Base-by-base conservation (phyloP, 37 sponge, comb jelly and placozoan genomes). In the Cliona cf. orientalis region DNA sequence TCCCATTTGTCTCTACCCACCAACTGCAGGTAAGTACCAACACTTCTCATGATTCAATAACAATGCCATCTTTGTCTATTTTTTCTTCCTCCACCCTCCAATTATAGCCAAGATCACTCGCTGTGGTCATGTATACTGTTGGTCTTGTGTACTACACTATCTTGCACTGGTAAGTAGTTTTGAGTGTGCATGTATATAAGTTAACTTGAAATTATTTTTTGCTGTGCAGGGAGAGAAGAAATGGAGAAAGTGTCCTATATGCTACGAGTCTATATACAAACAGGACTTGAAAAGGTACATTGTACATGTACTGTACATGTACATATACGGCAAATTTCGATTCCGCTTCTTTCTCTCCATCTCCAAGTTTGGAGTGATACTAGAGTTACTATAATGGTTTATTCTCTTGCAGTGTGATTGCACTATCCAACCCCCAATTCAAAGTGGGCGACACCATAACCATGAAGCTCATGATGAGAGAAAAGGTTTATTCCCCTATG, bases 1-100 rank as follows among this genome's bases (percentile, higher is more conserved):
- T 76, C 97, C 97, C 0, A 96, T 96, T 21, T 96, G 97, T 65
- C 80, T 96, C 41, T 90, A 90, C 75, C 94, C 94, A 37, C 97
- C 97, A 7, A 78, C 63, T 74, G 92, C 88, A 53, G 94, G 94
- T 94, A 68, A 69, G 57, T 75, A 19, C 41, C 17, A 34, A 2
- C 12, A 12, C 23, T 37, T 41, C 7, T 7, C 12, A 9, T 33
- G 3, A 71, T 45, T 71, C 42, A n/a, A 61, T n/a, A n/a, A n/a
- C n/a, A n/a, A n/a, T n/a, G n/a, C n/a, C n/a, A n/a, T n/a, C n/a
- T n/a, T n/a, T n/a, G n/a, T n/a, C n/a, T n/a, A n/a, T n/a, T n/a
- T n/a, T n/a, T n/a, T n/a, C n/a, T n/a, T n/a, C n/a, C n/a, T n/a
- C n/a, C n/a, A n/a, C n/a, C n/a, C n/a, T n/a, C n/a, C n/a, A n/a